Evolutionary conservation across 2,797 vertebrate species (phyloP).

Genomic region (Meriones psammophilus): DNA sequence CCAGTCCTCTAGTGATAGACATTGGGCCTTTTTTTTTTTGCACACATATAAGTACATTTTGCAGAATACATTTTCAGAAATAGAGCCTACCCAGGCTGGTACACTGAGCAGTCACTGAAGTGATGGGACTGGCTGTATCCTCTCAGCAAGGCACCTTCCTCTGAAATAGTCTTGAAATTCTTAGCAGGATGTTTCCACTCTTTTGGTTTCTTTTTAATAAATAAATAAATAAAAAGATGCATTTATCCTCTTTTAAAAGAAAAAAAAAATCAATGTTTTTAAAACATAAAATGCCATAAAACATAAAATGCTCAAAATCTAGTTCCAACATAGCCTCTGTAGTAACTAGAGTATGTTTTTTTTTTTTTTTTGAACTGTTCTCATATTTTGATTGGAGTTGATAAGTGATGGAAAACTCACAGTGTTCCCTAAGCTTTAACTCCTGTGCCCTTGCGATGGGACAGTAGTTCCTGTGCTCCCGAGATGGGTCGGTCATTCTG

Average conservation of each 20-base stretch:
- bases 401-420: neutral
- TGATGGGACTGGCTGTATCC: no score
- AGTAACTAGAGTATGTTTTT: neutral
- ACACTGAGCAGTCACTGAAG: neutral
- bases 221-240: neutral
- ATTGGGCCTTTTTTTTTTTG: neutral
- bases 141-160: neutral
- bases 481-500: neutral
- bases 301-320: conserved; percentile 5
- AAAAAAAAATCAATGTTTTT: neutral
- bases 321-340: neutral
- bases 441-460: neutral
- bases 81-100: neutral
- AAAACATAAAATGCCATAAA: neutral
- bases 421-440: neutral
- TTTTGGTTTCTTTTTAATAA: neutral
- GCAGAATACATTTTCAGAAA: neutral
- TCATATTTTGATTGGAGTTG: conserved; percentile 43
- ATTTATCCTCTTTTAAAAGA: neutral
- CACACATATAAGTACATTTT: neutral
- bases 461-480: neutral
- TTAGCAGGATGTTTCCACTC: conserved; percentile 4
- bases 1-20: neutral
- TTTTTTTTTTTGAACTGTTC: conserved; percentile 38
- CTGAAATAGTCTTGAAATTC: conserved; percentile 35